Conservation (phyloP, 1,140 invertebrate genomes). For the Xylocopa sonorina region DNA sequence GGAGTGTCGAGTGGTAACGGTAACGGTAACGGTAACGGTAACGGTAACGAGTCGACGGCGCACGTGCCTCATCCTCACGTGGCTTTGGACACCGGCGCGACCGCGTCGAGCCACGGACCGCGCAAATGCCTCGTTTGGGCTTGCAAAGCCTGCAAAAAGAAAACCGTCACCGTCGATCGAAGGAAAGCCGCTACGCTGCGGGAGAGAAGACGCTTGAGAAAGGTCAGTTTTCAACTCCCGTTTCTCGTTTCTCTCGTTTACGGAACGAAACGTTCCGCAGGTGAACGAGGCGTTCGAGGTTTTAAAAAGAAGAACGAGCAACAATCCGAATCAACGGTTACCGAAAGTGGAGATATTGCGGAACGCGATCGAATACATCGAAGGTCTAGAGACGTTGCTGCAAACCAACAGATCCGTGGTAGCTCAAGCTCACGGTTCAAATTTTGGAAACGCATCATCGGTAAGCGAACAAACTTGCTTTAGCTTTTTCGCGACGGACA, state of each 20-base stretch:
- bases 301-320: constrained; percentile 94
- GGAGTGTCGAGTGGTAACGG: constrained; percentile 50
- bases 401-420: constrained; percentile 81
- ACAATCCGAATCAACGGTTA: constrained; percentile 96
- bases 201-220: constrained; percentile 94
- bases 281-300: constrained; percentile 99
- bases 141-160: constrained; percentile 97
- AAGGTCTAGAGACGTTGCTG: constrained; percentile 93
- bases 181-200: constrained; percentile 97
- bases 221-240: constrained; percentile 83
- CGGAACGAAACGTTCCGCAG: too few species aligned
- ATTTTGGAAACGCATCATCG: constrained; percentile 67
- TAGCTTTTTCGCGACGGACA: too few species aligned
- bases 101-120: constrained; percentile 77
- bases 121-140: constrained; percentile 96
- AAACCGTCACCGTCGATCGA: constrained; percentile 95
- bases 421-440: constrained; percentile 72
- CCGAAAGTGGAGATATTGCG: constrained; percentile 98
- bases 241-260: background rate
- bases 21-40: too few species aligned
- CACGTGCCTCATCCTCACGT: constrained; percentile 78
- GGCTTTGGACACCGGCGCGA: constrained; percentile 65
- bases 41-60: constrained; percentile 71
- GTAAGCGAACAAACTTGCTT: constrained; percentile 70
- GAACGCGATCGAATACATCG: constrained; percentile 99